Evolutionary conservation across 2,888 invertebrate species (phyloP).

Genomic region (Mesorhabditis spiculigera): DNA sequence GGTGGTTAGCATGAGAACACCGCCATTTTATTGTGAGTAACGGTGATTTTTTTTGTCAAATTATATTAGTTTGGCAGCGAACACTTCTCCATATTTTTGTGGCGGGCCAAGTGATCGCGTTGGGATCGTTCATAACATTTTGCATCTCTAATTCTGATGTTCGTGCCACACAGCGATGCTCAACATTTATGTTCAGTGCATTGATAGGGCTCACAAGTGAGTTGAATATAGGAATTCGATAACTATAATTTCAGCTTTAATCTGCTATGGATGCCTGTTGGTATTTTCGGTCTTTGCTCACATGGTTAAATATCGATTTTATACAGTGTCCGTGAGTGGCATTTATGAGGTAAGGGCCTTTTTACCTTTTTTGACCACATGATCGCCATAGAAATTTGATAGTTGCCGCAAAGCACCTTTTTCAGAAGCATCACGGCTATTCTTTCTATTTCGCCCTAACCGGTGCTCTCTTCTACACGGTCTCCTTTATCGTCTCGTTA

Average conservation of each 20-base stretch:
- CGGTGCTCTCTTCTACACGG: constrained; percentile 33
- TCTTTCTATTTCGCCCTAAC: constrained; percentile 46
- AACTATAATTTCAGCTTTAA: constrained; percentile 25
- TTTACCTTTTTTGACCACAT: neutral
- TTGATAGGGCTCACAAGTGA: constrained; percentile 23
- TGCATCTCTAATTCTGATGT: constrained; percentile 31
- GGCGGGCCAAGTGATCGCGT: constrained; percentile 43
- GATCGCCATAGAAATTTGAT: neutral
- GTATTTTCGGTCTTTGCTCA: constrained; percentile 48
- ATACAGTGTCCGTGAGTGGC: constrained; percentile 54
- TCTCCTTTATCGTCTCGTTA: constrained; percentile 30
- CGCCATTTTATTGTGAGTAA: constrained; percentile 50
- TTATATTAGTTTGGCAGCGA: constrained; percentile 51
- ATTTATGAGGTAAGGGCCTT: constrained; percentile 48
- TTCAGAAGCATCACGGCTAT: constrained; percentile 54
- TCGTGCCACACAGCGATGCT: constrained; percentile 8
- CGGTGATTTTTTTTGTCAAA: neutral
- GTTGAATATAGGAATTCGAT: constrained; percentile 3
- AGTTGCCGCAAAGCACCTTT: neutral
- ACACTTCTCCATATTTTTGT: constrained; percentile 47
- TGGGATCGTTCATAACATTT: constrained; percentile 48
- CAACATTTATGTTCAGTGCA: constrained; percentile 14
- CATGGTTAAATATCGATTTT: constrained; percentile 56
- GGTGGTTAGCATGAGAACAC: constrained; percentile 47
- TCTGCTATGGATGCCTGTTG: constrained; percentile 32